Evolutionary conservation across 1,140 invertebrate species (phyloP).

Genomic region (Lamellibrachia luymesi): DNA sequence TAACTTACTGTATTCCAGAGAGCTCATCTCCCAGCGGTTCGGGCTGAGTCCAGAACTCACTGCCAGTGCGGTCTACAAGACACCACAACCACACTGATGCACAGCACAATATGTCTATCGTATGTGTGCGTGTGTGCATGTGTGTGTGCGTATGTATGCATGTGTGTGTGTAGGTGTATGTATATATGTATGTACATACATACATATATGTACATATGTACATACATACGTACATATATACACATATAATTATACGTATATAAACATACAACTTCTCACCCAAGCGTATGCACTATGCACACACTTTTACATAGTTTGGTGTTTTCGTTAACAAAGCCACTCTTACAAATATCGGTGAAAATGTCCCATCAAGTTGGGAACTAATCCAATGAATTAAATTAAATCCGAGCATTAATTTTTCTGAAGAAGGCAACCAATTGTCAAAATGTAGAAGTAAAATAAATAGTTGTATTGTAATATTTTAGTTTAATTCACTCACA

Average conservation of each 20-base stretch:
- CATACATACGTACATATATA: too few relatives aligned
- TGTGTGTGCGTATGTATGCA: not conserved
- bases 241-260: too few relatives aligned
- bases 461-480: not conserved
- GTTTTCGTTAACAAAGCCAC: too few relatives aligned
- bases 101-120: not conserved
- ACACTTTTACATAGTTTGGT: too few relatives aligned
- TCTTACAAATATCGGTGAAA: too few relatives aligned
- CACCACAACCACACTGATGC: not conserved
- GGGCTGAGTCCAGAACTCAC: slow-evolving; percentile 57
- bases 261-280: too few relatives aligned
- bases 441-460: too few relatives aligned
- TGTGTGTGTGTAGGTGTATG: slow-evolving; percentile 7
- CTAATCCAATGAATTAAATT: too few relatives aligned
- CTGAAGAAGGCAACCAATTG: too few relatives aligned
- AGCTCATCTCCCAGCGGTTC: slow-evolving; percentile 51
- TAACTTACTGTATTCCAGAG: slow-evolving; percentile 52
- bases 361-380: too few relatives aligned
- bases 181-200: slow-evolving; percentile 3
- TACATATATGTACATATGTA: not conserved
- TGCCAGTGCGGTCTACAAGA: slow-evolving; percentile 48
- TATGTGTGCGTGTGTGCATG: slow-evolving; percentile 14
- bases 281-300: too few relatives aligned
- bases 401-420: too few relatives aligned
- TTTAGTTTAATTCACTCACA: not conserved